Evolutionary conservation across 2,888 invertebrate genomes (phyloP).

Genomic region (Morpho achilles): DNA sequence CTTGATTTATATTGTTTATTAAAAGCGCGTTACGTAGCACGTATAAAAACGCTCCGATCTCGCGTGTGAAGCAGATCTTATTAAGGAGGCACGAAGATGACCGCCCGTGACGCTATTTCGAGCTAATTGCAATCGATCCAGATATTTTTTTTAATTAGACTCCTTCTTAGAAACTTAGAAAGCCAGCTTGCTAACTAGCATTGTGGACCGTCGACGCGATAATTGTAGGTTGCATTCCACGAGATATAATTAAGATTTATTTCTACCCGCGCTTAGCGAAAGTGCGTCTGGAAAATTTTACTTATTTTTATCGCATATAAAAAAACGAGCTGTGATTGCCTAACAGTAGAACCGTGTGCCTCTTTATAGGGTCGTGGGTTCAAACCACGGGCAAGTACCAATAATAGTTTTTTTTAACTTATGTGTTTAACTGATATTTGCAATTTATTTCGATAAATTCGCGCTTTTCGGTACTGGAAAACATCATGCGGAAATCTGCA

Average conservation of each 20-base stretch:
- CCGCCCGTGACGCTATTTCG: constrained; percentile 22
- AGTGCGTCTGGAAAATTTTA: constrained; percentile 11
- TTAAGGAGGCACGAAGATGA: constrained; percentile 11
- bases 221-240: constrained; percentile 18
- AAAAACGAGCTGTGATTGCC: constrained; percentile 3
- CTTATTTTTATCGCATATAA: constrained; percentile 9
- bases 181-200: constrained; percentile 25
- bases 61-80: constrained; percentile 10
- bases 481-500: too few species aligned
- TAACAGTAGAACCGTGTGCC: background rate
- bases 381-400: too few species aligned
- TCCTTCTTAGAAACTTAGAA: constrained; percentile 26
- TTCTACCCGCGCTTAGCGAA: constrained; percentile 1
- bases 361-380: background rate
- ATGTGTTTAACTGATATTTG: too few species aligned
- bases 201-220: constrained; percentile 20
- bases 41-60: background rate
- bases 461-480: too few species aligned
- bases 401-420: too few species aligned
- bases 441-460: too few species aligned
- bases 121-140: constrained; percentile 28
- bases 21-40: background rate
- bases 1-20: background rate
- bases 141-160: constrained; percentile 28
- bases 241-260: constrained; percentile 12